Evolutionary conservation across 2,888 invertebrate species (phyloP).

Genomic region (Dicyrtomina minuta): DNA sequence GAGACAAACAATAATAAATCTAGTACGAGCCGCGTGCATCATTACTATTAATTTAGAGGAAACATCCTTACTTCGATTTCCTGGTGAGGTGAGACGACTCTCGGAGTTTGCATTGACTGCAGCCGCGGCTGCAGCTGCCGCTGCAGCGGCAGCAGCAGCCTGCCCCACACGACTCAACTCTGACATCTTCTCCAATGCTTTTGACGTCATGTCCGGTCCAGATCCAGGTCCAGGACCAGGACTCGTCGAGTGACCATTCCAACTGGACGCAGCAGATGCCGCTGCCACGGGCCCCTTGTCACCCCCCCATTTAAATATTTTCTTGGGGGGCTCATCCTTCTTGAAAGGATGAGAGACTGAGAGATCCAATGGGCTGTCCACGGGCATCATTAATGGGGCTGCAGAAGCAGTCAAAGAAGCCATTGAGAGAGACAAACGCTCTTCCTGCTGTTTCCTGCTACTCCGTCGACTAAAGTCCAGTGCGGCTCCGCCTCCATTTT

Average conservation of each 20-base stretch:
- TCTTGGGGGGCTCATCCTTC: constrained; percentile 46
- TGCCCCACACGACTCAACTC: constrained; percentile 82
- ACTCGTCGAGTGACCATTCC: constrained; percentile 45
- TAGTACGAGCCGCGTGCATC: no score
- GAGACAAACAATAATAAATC: no score
- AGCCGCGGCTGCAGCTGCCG: constrained; percentile 64
- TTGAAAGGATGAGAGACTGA: constrained; percentile 65
- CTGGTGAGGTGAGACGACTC: constrained; percentile 63
- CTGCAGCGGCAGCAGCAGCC: constrained; percentile 57
- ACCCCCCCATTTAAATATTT: constrained; percentile 45
- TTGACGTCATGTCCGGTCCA: constrained; percentile 58
- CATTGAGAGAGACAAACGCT: constrained; percentile 19
- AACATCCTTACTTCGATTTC: constrained; percentile 47
- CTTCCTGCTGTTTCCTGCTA: constrained; percentile 22
- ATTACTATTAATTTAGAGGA: no score
- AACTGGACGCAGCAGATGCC: constrained; percentile 24
- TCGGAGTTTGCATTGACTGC: constrained; percentile 62
- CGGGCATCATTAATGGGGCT: constrained; percentile 47
- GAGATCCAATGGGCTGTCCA: constrained; percentile 74
- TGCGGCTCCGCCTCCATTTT: constrained; percentile 47
- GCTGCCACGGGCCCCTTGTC: constrained; percentile 1
- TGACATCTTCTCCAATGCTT: constrained; percentile 87
- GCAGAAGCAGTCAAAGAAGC: constrained; percentile 16
- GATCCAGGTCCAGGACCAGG: constrained; percentile 34
- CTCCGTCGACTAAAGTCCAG: constrained; percentile 50